A percentile compares a stretch with the other conserved stretches of the same genome.
Evolutionary conservation across 2,888 invertebrate species (phyloP).

Genomic region (Calliopum simillimum): DNA sequence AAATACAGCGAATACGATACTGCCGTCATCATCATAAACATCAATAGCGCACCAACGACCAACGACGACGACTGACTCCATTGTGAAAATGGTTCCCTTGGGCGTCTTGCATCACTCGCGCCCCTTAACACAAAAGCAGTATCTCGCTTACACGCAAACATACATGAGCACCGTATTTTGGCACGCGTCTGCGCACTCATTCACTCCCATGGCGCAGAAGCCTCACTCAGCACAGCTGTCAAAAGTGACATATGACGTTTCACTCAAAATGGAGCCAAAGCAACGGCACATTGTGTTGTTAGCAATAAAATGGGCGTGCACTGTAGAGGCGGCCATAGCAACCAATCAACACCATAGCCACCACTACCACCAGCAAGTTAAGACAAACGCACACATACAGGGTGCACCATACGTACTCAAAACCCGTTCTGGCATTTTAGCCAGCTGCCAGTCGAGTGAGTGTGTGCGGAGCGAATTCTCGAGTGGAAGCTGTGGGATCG

Average conservation of each 20-base stretch:
- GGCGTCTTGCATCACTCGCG: constrained; percentile 28
- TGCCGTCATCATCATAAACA: constrained; percentile 2
- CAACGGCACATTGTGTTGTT: constrained; percentile 28
- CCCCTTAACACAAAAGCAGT: constrained; percentile 4
- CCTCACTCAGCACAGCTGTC: constrained; percentile 28
- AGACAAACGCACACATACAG: constrained; percentile 37
- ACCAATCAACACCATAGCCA: constrained; percentile 55
- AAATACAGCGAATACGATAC: too few relatives aligned
- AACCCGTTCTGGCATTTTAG: constrained; percentile 1
- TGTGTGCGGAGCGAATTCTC: background rate
- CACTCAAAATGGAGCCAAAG: constrained; percentile 59
- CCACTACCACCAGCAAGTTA: constrained; percentile 37
- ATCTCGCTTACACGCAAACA: constrained; percentile 24
- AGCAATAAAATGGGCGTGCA: constrained; percentile 12
- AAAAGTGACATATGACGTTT: constrained; percentile 15
- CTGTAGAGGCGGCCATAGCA: constrained; percentile 53
- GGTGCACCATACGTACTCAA: constrained; percentile 36
- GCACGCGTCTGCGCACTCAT: constrained; percentile 61
- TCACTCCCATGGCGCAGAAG: background rate
- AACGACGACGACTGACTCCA: constrained; percentile 37
- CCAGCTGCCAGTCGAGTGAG: constrained; percentile 28
- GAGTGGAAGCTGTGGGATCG: constrained; percentile 30
- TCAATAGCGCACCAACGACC: background rate
- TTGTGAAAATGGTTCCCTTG: constrained; percentile 34
- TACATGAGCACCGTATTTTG: constrained; percentile 36